A percentile compares a stretch with the other conserved stretches of the same genome.
Evolutionary conservation across 2,113 vertebrate genomes (phyloP).

Genomic region (Sinocyclocheilus grahami): DNA sequence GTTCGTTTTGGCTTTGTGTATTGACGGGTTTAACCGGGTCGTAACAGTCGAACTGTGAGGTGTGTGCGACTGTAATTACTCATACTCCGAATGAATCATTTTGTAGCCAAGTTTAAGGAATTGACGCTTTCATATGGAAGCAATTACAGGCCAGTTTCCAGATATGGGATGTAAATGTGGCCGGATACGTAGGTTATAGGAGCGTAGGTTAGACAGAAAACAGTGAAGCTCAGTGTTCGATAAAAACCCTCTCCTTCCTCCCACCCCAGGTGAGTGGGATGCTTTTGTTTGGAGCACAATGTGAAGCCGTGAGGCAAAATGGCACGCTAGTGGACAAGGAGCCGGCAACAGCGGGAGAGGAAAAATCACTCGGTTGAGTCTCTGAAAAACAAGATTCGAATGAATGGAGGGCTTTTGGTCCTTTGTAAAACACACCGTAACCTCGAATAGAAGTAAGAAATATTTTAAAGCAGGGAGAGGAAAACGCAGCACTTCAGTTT

Average conservation of each 20-base stretch:
- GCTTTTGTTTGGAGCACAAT: constrained; percentile 25
- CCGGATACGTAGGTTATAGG: too few species aligned
- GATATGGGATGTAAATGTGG: constrained; percentile 31
- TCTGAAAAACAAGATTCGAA: not conserved
- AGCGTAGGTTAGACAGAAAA: not conserved
- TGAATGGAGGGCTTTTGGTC: not conserved
- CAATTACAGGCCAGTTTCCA: constrained; percentile 64
- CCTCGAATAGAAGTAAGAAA: not conserved
- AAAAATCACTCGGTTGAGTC: not conserved
- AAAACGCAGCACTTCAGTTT: not conserved
- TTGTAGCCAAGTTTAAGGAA: not conserved
- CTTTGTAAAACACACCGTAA: not conserved
- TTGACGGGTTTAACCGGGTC: not conserved
- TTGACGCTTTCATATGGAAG: constrained; percentile 59
- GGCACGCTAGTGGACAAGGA: not conserved
- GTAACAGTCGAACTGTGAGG: not conserved
- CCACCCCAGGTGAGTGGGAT: constrained; percentile 15
- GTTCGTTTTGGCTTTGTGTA: not conserved
- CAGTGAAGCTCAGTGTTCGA: constrained; percentile 12
- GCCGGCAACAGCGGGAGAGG: not conserved
- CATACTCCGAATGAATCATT: not conserved
- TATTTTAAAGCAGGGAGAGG: not conserved
- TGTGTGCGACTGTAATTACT: not conserved
- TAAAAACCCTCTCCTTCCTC: constrained; percentile 20
- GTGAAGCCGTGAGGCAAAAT: constrained; percentile 23